A percentile compares a stretch with the other conserved stretches of the same genome.
These are phyloP conservation scores for Andrena bicolor DNA, from an alignment of 2,888 invertebrate genomes.

Conservation along the genomic window DNA sequence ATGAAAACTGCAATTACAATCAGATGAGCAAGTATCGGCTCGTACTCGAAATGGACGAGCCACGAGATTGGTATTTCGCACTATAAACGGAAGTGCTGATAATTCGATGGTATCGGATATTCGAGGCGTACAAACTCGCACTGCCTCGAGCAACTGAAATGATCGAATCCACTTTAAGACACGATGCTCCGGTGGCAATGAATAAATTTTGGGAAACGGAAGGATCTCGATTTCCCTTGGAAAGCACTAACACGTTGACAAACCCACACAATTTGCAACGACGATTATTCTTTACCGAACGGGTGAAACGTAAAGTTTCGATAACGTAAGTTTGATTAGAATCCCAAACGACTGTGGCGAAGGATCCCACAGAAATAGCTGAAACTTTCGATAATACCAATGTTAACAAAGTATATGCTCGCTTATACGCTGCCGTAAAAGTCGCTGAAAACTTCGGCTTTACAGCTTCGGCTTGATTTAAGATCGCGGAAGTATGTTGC, in stretches of 20 bases:
- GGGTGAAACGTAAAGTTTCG: conserved; percentile 1
- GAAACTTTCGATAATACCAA: conserved; percentile 17
- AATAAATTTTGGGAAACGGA: conserved; percentile 44
- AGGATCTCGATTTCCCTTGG: conserved; percentile 10
- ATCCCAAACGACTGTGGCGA: conserved; percentile 19
- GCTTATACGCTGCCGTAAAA: conserved; percentile 32
- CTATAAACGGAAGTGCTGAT: conserved; percentile 55
- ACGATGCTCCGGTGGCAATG: conserved; percentile 24
- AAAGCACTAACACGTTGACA: conserved; percentile 7
- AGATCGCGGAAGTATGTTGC: conserved; percentile 8
- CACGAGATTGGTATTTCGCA: conserved; percentile 53
- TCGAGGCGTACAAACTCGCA: conserved; percentile 45
- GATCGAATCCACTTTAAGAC: conserved; percentile 44
- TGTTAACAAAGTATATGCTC: neutral
- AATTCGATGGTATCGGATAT: conserved; percentile 64
- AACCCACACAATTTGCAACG: conserved; percentile 14
- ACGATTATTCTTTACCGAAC: neutral
- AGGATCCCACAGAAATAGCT: conserved; percentile 6
- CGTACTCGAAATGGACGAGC: conserved; percentile 26
- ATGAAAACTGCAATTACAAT: conserved; percentile 19
- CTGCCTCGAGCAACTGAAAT: conserved; percentile 33
- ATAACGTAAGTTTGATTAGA: conserved; percentile 22
- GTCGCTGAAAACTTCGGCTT: conserved; percentile 23
- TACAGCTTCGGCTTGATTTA: conserved; percentile 29
- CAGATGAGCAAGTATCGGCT: conserved; percentile 14